Base-by-base conservation (phyloP, 2,888 invertebrate species). In the Lobophora halterata region DNA sequence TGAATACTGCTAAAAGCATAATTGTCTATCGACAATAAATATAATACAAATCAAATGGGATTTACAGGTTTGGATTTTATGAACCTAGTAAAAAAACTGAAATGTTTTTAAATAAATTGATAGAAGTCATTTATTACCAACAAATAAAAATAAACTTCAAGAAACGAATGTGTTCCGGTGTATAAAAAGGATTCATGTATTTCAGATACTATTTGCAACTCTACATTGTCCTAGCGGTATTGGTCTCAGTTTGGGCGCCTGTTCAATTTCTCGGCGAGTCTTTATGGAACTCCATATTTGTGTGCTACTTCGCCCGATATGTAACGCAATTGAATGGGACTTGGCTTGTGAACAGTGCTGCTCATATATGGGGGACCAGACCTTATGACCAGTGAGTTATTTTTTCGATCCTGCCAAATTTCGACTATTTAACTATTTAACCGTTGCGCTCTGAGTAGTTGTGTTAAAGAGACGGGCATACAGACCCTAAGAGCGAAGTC, bases 321-420 rank as follows among this genome's bases (percentile, higher is more conserved):
- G 64, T 90, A 1, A 9, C 89, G 1, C 78, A 87, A 9, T 79
- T 96, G 6, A 92, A 96, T 63, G 88, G 90, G 1, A 95, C 96
- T 0, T 96, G 95, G 95, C 79, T 91, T 2, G 94, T 96, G 2
- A 96, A 96, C 69, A 95, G 94, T 48, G 90, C 91, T 0, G 95
- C 95, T 1, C 96, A 95, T 80, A 76, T 93, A 36, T 94, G 91
- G 74, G 96, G 95, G 5, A 91, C 89, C 31, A 90, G 90, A 65
- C 95, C 95, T 1, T 96, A 93, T 67, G 94, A 95, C 70, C 86
- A 89, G 91, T 92, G 72, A 85, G 89, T 46, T 7, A 2, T 14
- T 5, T 32, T 10, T 21, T 46, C 46, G 38, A 14, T 0, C n/a
- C 3, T 11, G n/a, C n/a, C n/a, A n/a, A n/a, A n/a, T n/a, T n/a